These are phyloP conservation scores for Phasia obesa DNA, from an alignment of 2,888 invertebrate species.

Conservation along the genomic window DNA sequence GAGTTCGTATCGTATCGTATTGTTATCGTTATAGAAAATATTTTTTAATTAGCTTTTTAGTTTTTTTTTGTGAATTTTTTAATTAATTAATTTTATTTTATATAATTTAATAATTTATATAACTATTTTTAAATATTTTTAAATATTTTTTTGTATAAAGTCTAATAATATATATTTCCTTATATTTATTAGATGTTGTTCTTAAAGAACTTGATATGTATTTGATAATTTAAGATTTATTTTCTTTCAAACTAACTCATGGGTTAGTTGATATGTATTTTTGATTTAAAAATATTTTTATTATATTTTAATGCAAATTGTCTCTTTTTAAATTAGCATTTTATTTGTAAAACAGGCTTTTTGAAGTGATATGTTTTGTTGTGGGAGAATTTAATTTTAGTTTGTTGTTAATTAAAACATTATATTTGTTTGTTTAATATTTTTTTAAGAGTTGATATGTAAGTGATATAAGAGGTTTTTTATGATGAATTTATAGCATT, in stretches of 20 bases:
- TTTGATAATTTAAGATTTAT: constrained; percentile 63
- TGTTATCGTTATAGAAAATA: too few species aligned
- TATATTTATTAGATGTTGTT: constrained; percentile 53
- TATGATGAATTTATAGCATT: not conserved
- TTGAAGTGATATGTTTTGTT: too few species aligned
- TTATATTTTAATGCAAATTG: not conserved
- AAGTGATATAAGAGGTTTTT: constrained; percentile 2
- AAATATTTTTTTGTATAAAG: not conserved
- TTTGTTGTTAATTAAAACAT: too few species aligned
- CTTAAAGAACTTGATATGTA: constrained; percentile 72
- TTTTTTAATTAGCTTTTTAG: too few species aligned
- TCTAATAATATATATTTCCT: not conserved
- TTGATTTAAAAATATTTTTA: not conserved
- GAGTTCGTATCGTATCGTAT: too few species aligned
- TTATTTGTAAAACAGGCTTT: too few species aligned
- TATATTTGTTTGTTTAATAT: not conserved
- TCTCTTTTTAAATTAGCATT: too few species aligned
- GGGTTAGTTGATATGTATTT: not conserved
- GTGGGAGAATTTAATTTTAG: too few species aligned
- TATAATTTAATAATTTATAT: not conserved
- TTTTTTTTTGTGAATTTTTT: too few species aligned
- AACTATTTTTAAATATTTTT: not conserved
- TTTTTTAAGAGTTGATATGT: constrained; percentile 17
- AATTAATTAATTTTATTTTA: not conserved
- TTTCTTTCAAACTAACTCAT: constrained; percentile 50